A percentile compares a stretch with the other conserved stretches of the same genome.
Evolutionary conservation across 1,140 invertebrate genomes (phyloP).

Genomic region (Piezodorus guildinii): DNA sequence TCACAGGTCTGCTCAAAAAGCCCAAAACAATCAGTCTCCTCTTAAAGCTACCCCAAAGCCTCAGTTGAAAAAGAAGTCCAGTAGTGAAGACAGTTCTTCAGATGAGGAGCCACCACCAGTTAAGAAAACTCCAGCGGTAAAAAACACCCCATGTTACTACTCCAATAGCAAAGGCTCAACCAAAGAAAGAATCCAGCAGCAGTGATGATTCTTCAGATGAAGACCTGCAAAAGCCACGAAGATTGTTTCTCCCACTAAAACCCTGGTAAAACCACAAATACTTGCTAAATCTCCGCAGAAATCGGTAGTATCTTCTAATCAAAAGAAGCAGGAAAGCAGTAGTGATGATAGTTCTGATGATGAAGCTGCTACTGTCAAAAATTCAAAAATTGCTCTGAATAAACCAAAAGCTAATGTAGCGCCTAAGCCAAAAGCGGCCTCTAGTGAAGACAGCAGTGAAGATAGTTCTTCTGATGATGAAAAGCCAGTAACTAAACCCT

Average conservation of each 20-base stretch:
- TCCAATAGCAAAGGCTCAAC: not conserved
- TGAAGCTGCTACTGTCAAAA: slow-evolving; percentile 27
- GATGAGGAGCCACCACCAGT: slow-evolving; percentile 31
- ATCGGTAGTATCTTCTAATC: slow-evolving; percentile 20
- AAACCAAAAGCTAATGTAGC: not conserved
- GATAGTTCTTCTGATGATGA: slow-evolving; percentile 31
- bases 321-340: slow-evolving; percentile 36
- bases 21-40: no score
- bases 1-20: no score
- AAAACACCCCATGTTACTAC: not conserved
- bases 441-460: slow-evolving; percentile 19
- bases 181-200: slow-evolving; percentile 6
- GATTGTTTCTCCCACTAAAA: no score
- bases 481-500: not conserved
- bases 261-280: not conserved
- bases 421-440: not conserved
- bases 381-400: not conserved
- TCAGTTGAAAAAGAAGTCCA: slow-evolving; percentile 32
- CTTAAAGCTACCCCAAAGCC: slow-evolving; percentile 18
- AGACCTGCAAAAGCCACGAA: not conserved
- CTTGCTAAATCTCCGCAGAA: slow-evolving; percentile 23
- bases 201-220: slow-evolving; percentile 8
- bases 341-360: slow-evolving; percentile 37
- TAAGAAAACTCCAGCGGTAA: not conserved
- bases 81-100: slow-evolving; percentile 36